A percentile compares a stretch with the other conserved stretches of the same genome.
Conservation (phyloP, 2,888 invertebrate species). For the Dynastes grantii region DNA sequence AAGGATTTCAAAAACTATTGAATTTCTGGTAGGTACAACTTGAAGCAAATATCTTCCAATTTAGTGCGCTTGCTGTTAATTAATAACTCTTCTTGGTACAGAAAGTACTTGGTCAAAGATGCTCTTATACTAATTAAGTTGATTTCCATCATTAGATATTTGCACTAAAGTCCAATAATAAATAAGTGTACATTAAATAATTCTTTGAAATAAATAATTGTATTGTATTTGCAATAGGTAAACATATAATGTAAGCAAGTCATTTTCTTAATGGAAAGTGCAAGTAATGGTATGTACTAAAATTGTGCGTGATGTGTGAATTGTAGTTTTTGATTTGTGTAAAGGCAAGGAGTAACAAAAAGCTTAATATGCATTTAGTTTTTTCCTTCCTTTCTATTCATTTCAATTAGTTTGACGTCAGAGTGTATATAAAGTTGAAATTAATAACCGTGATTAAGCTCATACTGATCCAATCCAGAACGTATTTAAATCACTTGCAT, state of each 20-base stretch:
- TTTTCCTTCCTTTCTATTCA: conserved; percentile 2
- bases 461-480: background rate
- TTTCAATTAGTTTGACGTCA: conserved; percentile 28
- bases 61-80: no score
- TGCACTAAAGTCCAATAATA: no score
- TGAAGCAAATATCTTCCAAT: no score
- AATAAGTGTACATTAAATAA: no score
- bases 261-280: conserved; percentile 15
- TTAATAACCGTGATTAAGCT: conserved; percentile 33
- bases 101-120: no score
- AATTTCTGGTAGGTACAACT: no score
- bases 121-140: no score
- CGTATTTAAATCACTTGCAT: background rate
- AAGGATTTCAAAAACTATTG: no score
- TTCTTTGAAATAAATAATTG: background rate
- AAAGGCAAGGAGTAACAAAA: background rate
- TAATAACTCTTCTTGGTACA: no score
- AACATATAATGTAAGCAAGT: background rate
- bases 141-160: no score
- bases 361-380: background rate
- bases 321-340: conserved; percentile 16
- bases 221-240: background rate
- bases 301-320: conserved; percentile 1
- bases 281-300: conserved; percentile 3
- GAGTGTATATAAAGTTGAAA: conserved; percentile 4